Percentiles rank a stretch among this genome's conserved stretches.
Evolutionary conservation across 2,797 vertebrate genomes (phyloP).

Genomic region (Lophura swinhoii): DNA sequence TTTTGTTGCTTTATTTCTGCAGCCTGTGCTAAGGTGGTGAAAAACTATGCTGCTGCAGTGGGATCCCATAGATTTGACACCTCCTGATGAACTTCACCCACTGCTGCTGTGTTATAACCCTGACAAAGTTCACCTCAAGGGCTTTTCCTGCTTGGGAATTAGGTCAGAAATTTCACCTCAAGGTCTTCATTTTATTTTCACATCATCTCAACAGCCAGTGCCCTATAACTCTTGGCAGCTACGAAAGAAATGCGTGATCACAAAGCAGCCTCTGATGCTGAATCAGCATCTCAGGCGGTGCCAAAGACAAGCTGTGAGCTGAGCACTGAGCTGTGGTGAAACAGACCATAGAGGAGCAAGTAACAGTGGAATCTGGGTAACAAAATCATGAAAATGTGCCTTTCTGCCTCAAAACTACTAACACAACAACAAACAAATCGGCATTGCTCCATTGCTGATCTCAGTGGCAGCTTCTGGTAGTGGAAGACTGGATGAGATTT

Average conservation of each 20-base stretch:
- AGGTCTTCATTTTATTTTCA: conserved; percentile 45
- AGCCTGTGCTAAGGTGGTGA: background rate
- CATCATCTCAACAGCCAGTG: conserved; percentile 26
- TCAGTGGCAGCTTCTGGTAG: background rate
- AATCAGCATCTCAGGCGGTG: conserved; percentile 39
- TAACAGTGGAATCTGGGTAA: background rate
- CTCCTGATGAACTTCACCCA: background rate
- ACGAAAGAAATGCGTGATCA: background rate
- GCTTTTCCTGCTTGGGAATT: conserved; percentile 21
- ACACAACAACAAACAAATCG: background rate
- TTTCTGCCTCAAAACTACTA: background rate
- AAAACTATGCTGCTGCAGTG: background rate
- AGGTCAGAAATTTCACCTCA: conserved; percentile 1
- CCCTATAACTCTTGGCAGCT: conserved; percentile 39
- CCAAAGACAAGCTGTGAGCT: conserved; percentile 39
- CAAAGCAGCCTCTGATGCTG: conserved; percentile 19
- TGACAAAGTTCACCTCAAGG: conserved; percentile 5
- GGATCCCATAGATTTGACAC: background rate
- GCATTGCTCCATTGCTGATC: background rate
- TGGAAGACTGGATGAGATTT: background rate
- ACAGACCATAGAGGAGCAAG: background rate
- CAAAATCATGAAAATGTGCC: background rate
- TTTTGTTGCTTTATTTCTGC: background rate
- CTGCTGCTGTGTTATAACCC: background rate
- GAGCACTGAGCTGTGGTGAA: background rate